A percentile compares a stretch with the other conserved stretches of the same genome.
phyloP scores from a whole-genome alignment of 1,140 invertebrate species.

The Aphidius gifuensis region DNA sequence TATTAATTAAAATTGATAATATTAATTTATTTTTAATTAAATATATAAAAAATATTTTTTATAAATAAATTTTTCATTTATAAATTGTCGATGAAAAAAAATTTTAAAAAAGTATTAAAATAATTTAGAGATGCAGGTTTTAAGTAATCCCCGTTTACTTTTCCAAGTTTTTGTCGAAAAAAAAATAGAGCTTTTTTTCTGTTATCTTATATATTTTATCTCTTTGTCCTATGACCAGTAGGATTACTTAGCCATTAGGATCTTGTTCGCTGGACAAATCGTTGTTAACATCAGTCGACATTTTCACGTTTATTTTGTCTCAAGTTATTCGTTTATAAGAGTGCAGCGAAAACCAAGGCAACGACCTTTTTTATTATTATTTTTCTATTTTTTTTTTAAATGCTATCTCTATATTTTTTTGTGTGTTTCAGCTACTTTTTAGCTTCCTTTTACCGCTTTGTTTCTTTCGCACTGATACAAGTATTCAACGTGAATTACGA shows the following conservation, averaged over 20 bases:
- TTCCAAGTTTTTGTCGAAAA: too few relatives aligned
- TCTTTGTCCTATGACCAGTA: slow-evolving; percentile 18
- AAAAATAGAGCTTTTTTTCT: neutral
- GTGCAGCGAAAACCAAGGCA: too few relatives aligned
- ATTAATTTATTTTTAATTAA: too few relatives aligned
- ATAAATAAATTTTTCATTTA: too few relatives aligned
- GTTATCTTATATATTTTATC: slow-evolving; percentile 11
- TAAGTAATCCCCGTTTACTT: neutral
- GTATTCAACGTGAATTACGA: slow-evolving; percentile 20
- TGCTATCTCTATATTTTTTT: slow-evolving; percentile 7
- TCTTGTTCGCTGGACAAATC: slow-evolving; percentile 41
- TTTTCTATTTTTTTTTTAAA: neutral
- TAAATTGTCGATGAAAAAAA: too few relatives aligned
- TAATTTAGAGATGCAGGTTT: neutral
- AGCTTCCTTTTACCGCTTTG: slow-evolving; percentile 10
- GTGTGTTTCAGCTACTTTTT: neutral
- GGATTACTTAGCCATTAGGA: slow-evolving; percentile 45
- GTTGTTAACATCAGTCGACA: slow-evolving; percentile 22
- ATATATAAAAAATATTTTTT: too few relatives aligned
- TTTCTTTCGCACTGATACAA: neutral
- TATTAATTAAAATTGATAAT: too few relatives aligned
- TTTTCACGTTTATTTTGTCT: slow-evolving; percentile 23
- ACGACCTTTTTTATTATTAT: too few relatives aligned
- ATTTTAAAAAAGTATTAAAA: too few relatives aligned
- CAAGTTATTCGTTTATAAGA: neutral